Evolutionary conservation across 2,113 vertebrate species (phyloP).

Genomic region (Sakesphorus luctuosus): DNA sequence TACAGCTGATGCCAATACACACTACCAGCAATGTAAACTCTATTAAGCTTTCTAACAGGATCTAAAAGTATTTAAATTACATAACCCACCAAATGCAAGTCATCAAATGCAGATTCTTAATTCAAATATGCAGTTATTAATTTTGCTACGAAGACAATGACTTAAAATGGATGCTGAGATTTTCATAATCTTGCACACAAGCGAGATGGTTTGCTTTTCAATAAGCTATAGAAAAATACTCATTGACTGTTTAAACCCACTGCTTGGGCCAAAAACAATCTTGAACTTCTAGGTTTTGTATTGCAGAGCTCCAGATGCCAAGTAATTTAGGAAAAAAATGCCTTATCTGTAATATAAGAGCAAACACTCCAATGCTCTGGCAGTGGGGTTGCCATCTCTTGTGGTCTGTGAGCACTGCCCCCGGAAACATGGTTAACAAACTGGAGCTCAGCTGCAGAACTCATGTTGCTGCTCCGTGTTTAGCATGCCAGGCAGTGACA

Average conservation of each 20-base stretch:
- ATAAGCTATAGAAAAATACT: background rate
- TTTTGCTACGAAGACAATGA: background rate
- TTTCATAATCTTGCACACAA: fast-evolving
- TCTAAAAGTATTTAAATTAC: background rate
- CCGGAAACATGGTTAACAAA: background rate
- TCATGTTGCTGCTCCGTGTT: background rate
- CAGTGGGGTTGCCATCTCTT: background rate
- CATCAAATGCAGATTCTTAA: background rate
- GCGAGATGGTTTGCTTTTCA: background rate
- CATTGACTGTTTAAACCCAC: background rate
- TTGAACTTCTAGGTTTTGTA: background rate
- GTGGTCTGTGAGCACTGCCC: background rate
- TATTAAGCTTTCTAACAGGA: background rate
- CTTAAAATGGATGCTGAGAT: background rate
- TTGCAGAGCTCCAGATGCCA: background rate
- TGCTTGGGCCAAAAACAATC: background rate
- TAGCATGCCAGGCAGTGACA: background rate
- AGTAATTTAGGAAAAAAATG: background rate
- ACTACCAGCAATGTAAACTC: background rate
- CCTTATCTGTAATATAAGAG: background rate
- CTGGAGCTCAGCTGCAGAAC: background rate
- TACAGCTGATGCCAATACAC: background rate
- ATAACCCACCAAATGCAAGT: background rate
- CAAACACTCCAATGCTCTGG: background rate
- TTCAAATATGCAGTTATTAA: background rate